Base-by-base conservation (phyloP, 2,113 vertebrate species). In the Drymodes brunneopygia region DNA sequence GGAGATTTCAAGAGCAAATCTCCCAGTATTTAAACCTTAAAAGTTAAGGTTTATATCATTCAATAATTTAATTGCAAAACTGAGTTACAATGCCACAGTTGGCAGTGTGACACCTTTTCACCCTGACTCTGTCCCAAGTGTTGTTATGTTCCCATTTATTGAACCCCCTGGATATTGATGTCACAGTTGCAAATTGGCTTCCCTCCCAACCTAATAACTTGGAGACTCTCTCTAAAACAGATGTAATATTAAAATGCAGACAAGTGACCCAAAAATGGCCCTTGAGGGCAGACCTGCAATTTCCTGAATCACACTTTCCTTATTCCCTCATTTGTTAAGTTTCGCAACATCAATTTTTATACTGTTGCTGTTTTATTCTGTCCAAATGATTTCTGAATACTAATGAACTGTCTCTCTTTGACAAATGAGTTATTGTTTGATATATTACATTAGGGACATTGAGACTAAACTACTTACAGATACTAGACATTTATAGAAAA, bases 351-450 rank as follows among this genome's bases (percentile, higher is more conserved):
- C 97, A 98, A 60, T 98, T 98, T 98, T 98, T 97, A 97, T 97
- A 96, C 95, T 91, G 95, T 97, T 97, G 93, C 96, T 97, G 66
- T 93, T 98, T 98, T 97, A 97, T 96, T 96, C 96, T 90, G 80
- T 90, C 91, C 88, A 98, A 98, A 97, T 97, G 97, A 96, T 94
- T 93, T 92, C 90, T 96, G 96, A 97, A 97, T 98, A 96, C 96
- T 98, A 98, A 98, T 97, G 94, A 98, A 96, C 95, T 97, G 96
- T 97, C 92, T 97, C 91, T 79, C 87, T 95, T 97, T 98, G 97
- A 98, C 97, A 98, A 98, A 98, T 98, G 96, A 98, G 97, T 97
- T 98, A 97, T 98, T 98, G 92, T 97, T 97, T 98, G 97, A 97
- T 98, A 97, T 97, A 97, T 98, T 97, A 95, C 97, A 96, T 97